Evolutionary conservation across 2,113 vertebrate species (phyloP).

Genomic region (Elachura formosa): DNA sequence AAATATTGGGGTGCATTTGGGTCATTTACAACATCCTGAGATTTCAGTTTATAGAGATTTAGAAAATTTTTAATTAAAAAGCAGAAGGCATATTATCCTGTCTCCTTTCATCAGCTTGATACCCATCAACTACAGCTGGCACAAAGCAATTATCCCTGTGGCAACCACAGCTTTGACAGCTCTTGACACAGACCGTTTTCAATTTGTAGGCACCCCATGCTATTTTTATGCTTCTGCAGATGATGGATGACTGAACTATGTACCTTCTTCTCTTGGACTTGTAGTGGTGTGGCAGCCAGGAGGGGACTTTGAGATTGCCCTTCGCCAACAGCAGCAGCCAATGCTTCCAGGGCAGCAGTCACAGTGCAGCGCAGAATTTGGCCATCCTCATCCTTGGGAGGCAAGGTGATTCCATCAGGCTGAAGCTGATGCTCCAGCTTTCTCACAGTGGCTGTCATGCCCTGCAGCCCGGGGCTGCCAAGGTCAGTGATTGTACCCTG

Average conservation of each 20-base stretch:
- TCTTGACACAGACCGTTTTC: conserved; percentile 20
- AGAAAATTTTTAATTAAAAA: conserved; percentile 57
- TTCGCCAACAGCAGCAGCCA: background rate
- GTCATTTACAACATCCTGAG: background rate
- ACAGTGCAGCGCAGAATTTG: background rate
- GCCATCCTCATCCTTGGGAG: accelerated
- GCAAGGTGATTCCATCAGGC: background rate
- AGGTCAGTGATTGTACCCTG: background rate
- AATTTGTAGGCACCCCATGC: background rate
- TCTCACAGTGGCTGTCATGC: background rate
- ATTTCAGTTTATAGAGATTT: conserved; percentile 5
- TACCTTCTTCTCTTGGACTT: background rate
- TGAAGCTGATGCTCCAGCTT: background rate
- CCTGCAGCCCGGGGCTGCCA: background rate
- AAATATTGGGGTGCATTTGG: background rate
- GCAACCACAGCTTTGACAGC: conserved; percentile 46
- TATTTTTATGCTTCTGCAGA: background rate
- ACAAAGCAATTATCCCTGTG: conserved; percentile 60
- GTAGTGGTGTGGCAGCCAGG: background rate
- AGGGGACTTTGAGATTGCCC: background rate
- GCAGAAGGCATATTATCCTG: conserved; percentile 47
- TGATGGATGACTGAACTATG: background rate
- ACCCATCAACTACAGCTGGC: conserved; percentile 50
- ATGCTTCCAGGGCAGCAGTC: accelerated
- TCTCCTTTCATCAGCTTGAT: conserved; percentile 55